A percentile compares a stretch with the other conserved stretches of the same genome.
Evolutionary conservation across 2,113 vertebrate species (phyloP).

Genomic region (Myiozetetes cayanensis): DNA sequence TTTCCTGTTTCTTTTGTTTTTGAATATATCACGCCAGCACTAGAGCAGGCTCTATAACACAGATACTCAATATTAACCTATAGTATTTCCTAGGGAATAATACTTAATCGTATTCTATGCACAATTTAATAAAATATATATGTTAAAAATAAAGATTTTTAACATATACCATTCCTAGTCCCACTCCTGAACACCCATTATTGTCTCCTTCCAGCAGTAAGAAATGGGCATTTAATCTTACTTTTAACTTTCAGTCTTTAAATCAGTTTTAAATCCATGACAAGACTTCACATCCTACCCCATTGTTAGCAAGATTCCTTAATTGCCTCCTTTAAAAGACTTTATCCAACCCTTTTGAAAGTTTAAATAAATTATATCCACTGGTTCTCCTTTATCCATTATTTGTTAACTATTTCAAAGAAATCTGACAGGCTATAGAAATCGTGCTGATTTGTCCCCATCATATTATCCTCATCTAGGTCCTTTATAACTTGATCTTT

Average conservation of each 20-base stretch:
- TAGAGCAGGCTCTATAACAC: not conserved
- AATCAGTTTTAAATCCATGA: constrained; percentile 69
- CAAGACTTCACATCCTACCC: constrained; percentile 65
- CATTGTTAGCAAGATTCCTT: constrained; percentile 71
- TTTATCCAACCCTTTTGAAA: constrained; percentile 65
- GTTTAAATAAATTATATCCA: constrained; percentile 71
- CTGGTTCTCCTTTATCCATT: constrained; percentile 68
- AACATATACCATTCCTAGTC: not conserved
- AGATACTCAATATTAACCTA: not conserved
- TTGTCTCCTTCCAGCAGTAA: constrained; percentile 54
- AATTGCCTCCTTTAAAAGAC: constrained; percentile 69
- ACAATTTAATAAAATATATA: constrained; percentile 55
- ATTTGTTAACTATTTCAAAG: constrained; percentile 73
- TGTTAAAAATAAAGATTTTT: not conserved
- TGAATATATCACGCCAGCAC: not conserved
- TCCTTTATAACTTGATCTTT: constrained; percentile 51
- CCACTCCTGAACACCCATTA: constrained; percentile 50
- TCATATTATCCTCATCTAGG: constrained; percentile 56
- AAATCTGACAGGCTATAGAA: constrained; percentile 62
- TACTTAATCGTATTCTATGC: constrained; percentile 31
- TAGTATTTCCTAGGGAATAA: constrained; percentile 10
- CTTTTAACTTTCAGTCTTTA: constrained; percentile 66
- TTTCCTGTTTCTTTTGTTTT: constrained; percentile 21
- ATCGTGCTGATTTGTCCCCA: constrained; percentile 54
- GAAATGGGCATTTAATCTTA: constrained; percentile 60